Evolutionary conservation across 2,113 vertebrate species (phyloP), one percentile per base, ranked within the genome.

Genomic region (Neopipo cinnamomea): DNA sequence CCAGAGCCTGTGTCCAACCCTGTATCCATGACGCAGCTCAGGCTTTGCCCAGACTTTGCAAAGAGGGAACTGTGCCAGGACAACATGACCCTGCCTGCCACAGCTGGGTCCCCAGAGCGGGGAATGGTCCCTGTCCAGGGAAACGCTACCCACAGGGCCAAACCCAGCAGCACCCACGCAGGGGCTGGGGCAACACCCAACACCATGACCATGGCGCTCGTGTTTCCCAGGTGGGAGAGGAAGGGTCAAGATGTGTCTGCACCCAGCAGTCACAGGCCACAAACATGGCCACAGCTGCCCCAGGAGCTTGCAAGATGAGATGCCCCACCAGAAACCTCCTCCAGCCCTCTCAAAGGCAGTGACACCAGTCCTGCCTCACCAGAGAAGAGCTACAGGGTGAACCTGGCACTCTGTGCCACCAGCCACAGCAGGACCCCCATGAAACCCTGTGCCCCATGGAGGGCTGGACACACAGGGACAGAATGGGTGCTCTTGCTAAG

Each of bases 161-260:
- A 88, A 62, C 9, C 41, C 62, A 56, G 52, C 72, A 80, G 53
- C 12, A 31, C 14, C 30, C 4, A 0, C 66, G n/a, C 68, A 88
- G 52, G 7, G 37, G 13, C 63, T 81, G 71, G 35, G 35, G 23
- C 65, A 55, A 33, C 66, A 63, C 16, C 24, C n/a, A 61, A 66
- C n/a, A 30, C 33, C 17, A 10, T 0, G 2, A 44, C 17, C 35
- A 4, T 2, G 17, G 24, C 0, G 0, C 35, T 35, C 2, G 1
- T 4, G 1, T 62, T 75, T 67, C 50, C 61, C 66, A 27, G 3
- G 35, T 25, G 22, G 41, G 68, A 83, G 19, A 76, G 8, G 33
- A 33, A 86, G 7, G 12, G 49, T n/a, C 16, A 4, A 61, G 25
- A 37, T 14, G 6, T 5, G 4, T 27, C 41, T 49, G 66, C 39